phyloP scores from a whole-genome alignment of 2,888 invertebrate genomes.

The Dione vanillae region DNA sequence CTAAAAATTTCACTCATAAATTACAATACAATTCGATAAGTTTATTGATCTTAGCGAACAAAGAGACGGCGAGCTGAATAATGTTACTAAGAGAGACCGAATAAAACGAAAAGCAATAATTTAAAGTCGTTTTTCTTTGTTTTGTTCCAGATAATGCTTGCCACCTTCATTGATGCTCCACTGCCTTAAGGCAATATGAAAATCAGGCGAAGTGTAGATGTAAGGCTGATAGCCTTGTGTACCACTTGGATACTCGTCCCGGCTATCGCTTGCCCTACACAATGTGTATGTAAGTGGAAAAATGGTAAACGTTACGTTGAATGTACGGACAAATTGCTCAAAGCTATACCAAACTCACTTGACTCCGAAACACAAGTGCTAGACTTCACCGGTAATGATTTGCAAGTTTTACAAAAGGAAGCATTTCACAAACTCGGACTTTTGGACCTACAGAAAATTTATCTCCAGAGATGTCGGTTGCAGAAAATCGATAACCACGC shows the following conservation, averaged over 20 bases:
- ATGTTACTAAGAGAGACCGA: constrained; percentile 40
- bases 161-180: constrained; percentile 55
- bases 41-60: constrained; percentile 48
- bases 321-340: constrained; percentile 91
- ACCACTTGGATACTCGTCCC: constrained; percentile 76
- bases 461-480: constrained; percentile 90
- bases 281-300: constrained; percentile 96
- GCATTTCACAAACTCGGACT: constrained; percentile 91
- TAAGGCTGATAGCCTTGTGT: constrained; percentile 77
- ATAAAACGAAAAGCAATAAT: constrained; percentile 44
- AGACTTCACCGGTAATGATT: constrained; percentile 92
- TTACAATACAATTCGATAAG: constrained; percentile 46
- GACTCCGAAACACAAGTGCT: constrained; percentile 94
- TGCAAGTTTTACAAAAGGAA: constrained; percentile 90
- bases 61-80: constrained; percentile 43
- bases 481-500: constrained; percentile 91
- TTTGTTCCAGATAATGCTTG: constrained; percentile 80
- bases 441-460: constrained; percentile 94
- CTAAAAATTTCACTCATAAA: constrained; percentile 37
- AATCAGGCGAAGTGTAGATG: constrained; percentile 68
- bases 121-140: constrained; percentile 50
- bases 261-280: constrained; percentile 87
- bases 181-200: constrained; percentile 78
- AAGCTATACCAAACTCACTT: constrained; percentile 90
- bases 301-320: constrained; percentile 96